Base-by-base conservation (phyloP, 2,113 vertebrate genomes). In the Hemiprocne comata region DNA sequence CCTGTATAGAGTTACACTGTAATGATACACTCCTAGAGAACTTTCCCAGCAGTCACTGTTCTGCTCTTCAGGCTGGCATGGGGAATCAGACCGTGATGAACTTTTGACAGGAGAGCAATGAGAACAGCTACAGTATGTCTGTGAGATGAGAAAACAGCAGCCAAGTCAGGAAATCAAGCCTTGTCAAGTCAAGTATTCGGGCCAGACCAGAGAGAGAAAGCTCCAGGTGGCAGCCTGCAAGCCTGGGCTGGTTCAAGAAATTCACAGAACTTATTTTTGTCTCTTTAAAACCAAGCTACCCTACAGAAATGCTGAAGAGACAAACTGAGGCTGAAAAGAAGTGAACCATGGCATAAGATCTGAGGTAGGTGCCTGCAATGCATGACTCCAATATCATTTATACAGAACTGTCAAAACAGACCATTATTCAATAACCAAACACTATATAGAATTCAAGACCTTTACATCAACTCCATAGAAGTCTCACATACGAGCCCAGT, bases 21-120 rank as follows among this genome's bases (percentile, higher is more conserved):
- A 84, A 25, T 4, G 78, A 92, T 26, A 74, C 2, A 9, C 83
- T 92, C 7, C 11, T 31, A 69, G 65, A 34, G 57, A 80, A 2
- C 53, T 78, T 64, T 65, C 94, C 93, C 89, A 91, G 91, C 65
- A 51, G 60, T 16, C 48, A 53, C 20, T 84, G 93, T 89, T n/a
- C 94, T 74, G 94, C 87, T 83, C 71, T 21, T 40, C 85, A 25
- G 84, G 65, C 89, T 65, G 95, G 66, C 2, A 1, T 50, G 11
- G 79, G 86, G 55, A 89, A 60, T 3, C 4, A 2, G 50, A 8
- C 65, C 4, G 0, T 13, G 90, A 36, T 64, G 86, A 71, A 42
- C 60, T 86, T 42, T 3, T 33, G 69, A 81, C 76, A 60, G 94
- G 69, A 3, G 5, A 38, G 72, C 0, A 6, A 64, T 90, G 92